These are phyloP conservation scores for Eristalis tenax DNA, from an alignment of 2,888 invertebrate genomes.

Conservation along the genomic window DNA sequence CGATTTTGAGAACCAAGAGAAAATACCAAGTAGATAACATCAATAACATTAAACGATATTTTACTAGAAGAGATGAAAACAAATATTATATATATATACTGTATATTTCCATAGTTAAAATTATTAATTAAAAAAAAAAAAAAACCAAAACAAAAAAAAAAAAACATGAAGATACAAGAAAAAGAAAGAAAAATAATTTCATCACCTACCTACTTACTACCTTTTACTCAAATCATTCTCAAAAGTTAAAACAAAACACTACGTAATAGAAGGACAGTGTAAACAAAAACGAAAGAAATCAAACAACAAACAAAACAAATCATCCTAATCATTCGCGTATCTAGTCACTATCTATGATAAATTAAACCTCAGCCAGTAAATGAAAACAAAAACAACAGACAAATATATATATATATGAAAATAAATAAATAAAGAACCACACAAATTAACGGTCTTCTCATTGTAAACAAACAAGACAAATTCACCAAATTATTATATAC, in stretches of 20 bases:
- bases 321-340: conserved; percentile 71
- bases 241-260: conserved; percentile 46
- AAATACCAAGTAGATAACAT: conserved; percentile 68
- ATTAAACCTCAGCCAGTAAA: conserved; percentile 65
- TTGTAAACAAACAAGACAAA: conserved; percentile 59
- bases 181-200: conserved; percentile 52
- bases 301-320: conserved; percentile 52
- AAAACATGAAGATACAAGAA: no score
- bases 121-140: conserved; percentile 52
- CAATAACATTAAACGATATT: conserved; percentile 64
- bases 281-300: conserved; percentile 41
- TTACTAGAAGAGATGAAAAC: conserved; percentile 65
- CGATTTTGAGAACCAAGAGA: conserved; percentile 56
- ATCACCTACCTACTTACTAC: conserved; percentile 71
- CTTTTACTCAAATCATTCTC: conserved; percentile 69
- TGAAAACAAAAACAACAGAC: conserved; percentile 14
- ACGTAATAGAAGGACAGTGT: conserved; percentile 53
- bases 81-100: conserved; percentile 63
- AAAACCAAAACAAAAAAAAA: conserved; percentile 18
- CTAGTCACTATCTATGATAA: conserved; percentile 64
- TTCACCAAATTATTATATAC: conserved; percentile 57
- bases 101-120: conserved; percentile 71
- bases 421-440: conserved; percentile 57
- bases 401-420: background rate
- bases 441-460: conserved; percentile 70